Evolutionary conservation across 2,888 invertebrate species (phyloP).

Genomic region (Yponomeuta malinellus): DNA sequence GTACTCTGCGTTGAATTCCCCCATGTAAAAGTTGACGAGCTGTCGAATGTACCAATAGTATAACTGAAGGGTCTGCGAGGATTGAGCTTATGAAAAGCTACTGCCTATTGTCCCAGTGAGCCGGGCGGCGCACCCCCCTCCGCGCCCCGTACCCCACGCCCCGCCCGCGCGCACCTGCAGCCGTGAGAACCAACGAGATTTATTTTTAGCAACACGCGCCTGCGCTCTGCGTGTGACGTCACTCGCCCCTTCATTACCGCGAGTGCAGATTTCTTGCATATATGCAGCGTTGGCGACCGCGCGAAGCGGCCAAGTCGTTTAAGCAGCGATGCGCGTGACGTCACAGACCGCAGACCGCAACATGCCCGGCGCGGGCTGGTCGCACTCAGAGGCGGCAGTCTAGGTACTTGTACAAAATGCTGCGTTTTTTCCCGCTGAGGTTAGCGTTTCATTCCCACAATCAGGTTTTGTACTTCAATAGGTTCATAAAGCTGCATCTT

Average conservation of each 20-base stretch:
- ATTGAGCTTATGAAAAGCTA: too few species aligned
- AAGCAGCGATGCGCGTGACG: conserved; percentile 2
- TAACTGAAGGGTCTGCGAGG: too few species aligned
- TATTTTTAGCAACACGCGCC: conserved; percentile 80
- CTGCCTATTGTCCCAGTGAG: not conserved
- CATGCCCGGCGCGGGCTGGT: conserved; percentile 4
- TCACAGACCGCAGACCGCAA: conserved; percentile 11
- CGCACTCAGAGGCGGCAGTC: not conserved
- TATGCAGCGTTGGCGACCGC: not conserved
- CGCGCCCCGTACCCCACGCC: conserved; percentile 25
- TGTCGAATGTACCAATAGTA: too few species aligned
- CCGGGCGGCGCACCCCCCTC: conserved; percentile 17
- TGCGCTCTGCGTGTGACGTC: conserved; percentile 68
- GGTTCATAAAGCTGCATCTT: not conserved
- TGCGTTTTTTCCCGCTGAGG: not conserved
- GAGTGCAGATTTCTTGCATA: not conserved
- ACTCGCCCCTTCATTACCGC: not conserved
- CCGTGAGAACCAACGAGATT: not conserved
- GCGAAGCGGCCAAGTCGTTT: not conserved
- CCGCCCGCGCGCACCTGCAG: conserved; percentile 21
- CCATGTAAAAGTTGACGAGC: too few species aligned
- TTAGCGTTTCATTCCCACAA: conserved; percentile 9
- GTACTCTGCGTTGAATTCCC: too few species aligned
- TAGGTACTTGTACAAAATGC: conserved; percentile 2
- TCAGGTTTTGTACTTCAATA: conserved; percentile 9